Percentiles rank a stretch among this genome's conserved stretches.
Evolutionary conservation across 2,888 invertebrate species (phyloP).

Genomic region (Eremobia ochroleuca): DNA sequence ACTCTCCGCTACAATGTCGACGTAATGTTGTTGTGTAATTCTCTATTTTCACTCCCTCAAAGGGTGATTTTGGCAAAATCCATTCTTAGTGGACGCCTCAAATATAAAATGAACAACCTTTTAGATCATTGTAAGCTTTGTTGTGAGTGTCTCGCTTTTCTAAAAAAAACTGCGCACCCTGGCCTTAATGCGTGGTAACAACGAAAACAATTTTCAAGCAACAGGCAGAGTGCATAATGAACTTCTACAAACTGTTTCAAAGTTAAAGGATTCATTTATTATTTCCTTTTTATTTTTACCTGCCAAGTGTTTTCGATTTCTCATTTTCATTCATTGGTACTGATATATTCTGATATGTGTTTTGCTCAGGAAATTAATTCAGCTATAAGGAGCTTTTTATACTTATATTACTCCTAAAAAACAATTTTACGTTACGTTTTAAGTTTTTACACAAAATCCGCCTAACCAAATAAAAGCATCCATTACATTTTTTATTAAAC

Average conservation of each 20-base stretch:
- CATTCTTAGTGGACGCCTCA: not conserved
- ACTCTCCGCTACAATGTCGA: no score
- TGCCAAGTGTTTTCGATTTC: not conserved
- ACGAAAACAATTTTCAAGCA: conserved; percentile 67
- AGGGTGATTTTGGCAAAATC: no score
- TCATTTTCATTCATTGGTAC: not conserved
- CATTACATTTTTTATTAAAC: conserved; percentile 20
- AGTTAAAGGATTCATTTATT: conserved; percentile 10
- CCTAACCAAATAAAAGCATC: conserved; percentile 18
- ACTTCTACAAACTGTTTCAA: conserved; percentile 32
- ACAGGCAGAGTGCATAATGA: conserved; percentile 69
- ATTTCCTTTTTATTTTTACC: not conserved
- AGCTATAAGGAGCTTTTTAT: not conserved
- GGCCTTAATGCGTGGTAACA: conserved; percentile 30
- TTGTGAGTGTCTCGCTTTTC: not conserved
- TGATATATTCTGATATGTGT: not conserved
- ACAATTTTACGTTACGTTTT: not conserved
- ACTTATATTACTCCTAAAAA: not conserved
- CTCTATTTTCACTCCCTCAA: not conserved
- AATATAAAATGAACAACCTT: not conserved
- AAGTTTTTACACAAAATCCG: not conserved
- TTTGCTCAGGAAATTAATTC: not conserved
- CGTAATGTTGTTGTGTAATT: not conserved
- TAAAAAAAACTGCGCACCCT: conserved; percentile 33
- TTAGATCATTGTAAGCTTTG: not conserved